Percentiles rank a stretch among this genome's conserved stretches.
These are phyloP conservation scores for Oreocharis arfaki DNA, from an alignment of 2,113 vertebrate species.

Conservation along the genomic window DNA sequence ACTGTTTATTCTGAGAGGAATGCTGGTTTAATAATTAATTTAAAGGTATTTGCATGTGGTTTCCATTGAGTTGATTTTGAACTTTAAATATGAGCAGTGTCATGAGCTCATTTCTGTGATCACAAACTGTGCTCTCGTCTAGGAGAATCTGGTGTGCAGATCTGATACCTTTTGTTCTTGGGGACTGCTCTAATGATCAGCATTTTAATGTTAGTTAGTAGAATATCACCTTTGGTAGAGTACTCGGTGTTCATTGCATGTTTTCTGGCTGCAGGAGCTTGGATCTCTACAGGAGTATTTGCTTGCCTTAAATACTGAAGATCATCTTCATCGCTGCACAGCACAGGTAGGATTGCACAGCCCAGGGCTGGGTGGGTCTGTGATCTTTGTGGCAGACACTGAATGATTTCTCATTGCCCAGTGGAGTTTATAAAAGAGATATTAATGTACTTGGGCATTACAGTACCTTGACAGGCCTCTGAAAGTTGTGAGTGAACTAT, in stretches of 20 bases:
- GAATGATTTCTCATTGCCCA: neutral
- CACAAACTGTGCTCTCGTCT: neutral
- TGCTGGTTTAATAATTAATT: neutral
- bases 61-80: neutral
- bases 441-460: neutral
- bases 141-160: neutral
- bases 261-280: constrained; percentile 78
- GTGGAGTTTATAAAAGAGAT: neutral
- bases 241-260: neutral
- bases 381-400: neutral
- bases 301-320: constrained; percentile 91
- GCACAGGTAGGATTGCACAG: constrained; percentile 77
- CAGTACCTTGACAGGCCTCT: neutral
- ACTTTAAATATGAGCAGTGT: neutral
- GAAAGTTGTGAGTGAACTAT: neutral
- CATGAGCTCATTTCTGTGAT: neutral
- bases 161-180: neutral
- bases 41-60: neutral
- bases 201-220: neutral
- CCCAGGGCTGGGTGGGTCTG: neutral
- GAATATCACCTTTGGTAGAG: neutral
- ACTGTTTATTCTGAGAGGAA: neutral
- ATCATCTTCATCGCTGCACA: constrained; percentile 87
- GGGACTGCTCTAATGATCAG: neutral
- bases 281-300: constrained; percentile 91